Evolutionary conservation across 2,113 vertebrate species (phyloP), one percentile per base, ranked within the genome.

Genomic region (Chloebia gouldiae): DNA sequence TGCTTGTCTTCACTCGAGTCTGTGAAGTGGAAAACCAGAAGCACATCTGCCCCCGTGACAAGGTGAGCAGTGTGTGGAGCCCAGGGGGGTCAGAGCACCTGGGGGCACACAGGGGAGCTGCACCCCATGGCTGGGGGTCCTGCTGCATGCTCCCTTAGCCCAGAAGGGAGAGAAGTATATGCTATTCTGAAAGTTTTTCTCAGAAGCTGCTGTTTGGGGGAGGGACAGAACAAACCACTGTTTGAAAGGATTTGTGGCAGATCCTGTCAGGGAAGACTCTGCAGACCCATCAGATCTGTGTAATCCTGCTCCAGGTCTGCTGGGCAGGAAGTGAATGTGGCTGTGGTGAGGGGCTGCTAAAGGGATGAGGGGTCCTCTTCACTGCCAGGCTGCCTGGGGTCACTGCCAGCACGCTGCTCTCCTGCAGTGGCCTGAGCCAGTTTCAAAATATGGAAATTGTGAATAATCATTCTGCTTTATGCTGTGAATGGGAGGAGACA

Each of bases 1-100:
- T 98, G 93, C 95, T 99, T 21, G 98, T 98, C 87, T 99, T 99
- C 97, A 98, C 97, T 35, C 98, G 99, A 14, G 98, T 99, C 66
- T 99, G 99, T 97, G 97, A 99, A 37, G 98, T 98, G 20, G 40
- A 97, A 1, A 97, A 96, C 5, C 97, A 95, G 95, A 99, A 98
- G 88, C 94, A 96, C 78, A 99, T 99, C 97, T 99, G 99, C 95
- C 98, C 98, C 21, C 98, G 99, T 96, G 99, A 99, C 85, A 99
- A 99, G 99, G 99, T 99, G 92, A 96, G 49, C 33, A 23, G 33
- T 0, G 0, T 10, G 24, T 7, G 63, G 70, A 44, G 22, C 47
- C 0, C 1, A 15, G 78, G 49, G 39, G 8, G 3, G 1, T 50
- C 68, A 6, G 31, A 28, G 40, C 60, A 22, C 23, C 8, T 2